Base-by-base conservation (phyloP, 2,888 invertebrate species). In the Eupithecia subumbrata region DNA sequence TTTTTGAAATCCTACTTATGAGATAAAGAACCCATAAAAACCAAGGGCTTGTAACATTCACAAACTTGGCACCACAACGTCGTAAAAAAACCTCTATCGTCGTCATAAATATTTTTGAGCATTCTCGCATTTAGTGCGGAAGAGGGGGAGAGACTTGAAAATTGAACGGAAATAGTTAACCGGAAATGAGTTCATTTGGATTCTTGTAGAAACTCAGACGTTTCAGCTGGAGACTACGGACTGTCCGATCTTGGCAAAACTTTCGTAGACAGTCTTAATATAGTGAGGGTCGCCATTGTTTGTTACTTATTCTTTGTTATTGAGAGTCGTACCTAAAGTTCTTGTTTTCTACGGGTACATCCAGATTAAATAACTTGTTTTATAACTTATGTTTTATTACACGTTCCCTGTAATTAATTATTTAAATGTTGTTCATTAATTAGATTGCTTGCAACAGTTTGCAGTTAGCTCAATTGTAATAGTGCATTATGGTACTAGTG, bases 171-270 rank as follows among this genome's bases (percentile, higher is more conserved):
- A 87, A 85, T 86, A 86, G 87, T 86, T 78, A 80, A 83, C 82
- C 79, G 87, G 87, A 87, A 87, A 87, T 85, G 86, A 85, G 84
- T 86, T 85, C 85, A 85, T 87, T 86, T 82, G 76, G 80, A 80
- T 80, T 81, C 79, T 81, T 79, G 79, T 75, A 75, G 78, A 74
- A 81, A 73, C 76, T 78, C 78, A 68, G 76, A 78, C 77, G 79
- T 79, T 80, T 70, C 71, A 75, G 66, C 22, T 43, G 14, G 43
- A n/a, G 30, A 34, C 5, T 64, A 67, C 70, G 14, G 67, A 77
- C 68, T 37, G 34, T 48, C 73, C 25, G 18, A 77, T 77, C 71
- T 68, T 34, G 60, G 60, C 5, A 60, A 60, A 60, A 25, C 52
- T 56, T 56, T 56, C 8, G 52, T 22, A 56, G 52, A 56, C 52